phyloP scores from a whole-genome alignment of 2,797 vertebrate species.

The Scyliorhinus canicula region DNA sequence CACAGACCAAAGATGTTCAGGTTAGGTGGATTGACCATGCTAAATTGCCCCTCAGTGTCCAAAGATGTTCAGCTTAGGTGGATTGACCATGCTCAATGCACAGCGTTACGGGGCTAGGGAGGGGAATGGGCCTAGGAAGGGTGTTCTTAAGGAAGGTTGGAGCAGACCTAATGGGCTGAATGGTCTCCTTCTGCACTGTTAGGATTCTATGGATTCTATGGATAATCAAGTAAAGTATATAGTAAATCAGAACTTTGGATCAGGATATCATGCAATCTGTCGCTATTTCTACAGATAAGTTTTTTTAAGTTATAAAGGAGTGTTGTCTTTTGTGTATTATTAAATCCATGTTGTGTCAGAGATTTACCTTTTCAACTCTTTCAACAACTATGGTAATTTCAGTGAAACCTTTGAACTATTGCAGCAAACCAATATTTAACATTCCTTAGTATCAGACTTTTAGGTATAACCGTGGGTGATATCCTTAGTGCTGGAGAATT shows the following conservation, averaged over 20 bases:
- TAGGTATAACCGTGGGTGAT: background rate
- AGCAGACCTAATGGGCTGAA: no score
- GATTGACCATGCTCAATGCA: no score
- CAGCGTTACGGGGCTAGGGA: no score
- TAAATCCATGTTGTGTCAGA: background rate
- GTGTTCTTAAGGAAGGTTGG: no score
- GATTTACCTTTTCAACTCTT: background rate
- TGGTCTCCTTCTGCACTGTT: no score
- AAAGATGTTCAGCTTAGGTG: no score
- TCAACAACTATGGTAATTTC: background rate
- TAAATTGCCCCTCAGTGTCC: no score
- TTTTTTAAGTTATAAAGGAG: background rate
- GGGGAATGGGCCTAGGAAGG: no score
- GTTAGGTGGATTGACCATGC: no score
- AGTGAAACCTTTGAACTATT: background rate
- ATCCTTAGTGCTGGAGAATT: background rate
- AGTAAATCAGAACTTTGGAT: background rate
- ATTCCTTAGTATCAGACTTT: background rate
- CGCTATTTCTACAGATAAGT: no score
- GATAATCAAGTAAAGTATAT: background rate
- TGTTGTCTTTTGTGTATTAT: background rate
- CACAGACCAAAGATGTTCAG: no score
- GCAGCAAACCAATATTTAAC: background rate
- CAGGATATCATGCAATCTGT: background rate
- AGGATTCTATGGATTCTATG: no score